Base-by-base conservation (phyloP, 2,113 vertebrate species). In the cat (Felis catus) region DNA sequence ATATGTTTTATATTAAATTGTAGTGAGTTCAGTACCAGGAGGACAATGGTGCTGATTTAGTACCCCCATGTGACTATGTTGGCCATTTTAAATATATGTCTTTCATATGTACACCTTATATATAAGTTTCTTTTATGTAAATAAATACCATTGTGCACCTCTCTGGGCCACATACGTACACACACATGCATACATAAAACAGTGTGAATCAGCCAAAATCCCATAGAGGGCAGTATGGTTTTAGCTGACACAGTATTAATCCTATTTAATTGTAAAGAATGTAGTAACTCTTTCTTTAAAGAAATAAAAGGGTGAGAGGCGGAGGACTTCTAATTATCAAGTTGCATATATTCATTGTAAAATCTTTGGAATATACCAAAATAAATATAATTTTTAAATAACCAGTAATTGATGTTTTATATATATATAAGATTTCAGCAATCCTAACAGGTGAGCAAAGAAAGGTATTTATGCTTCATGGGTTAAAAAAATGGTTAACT, bases 161-260 rank as follows among this genome's bases (percentile, higher is more conserved):
- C 21, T 84, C 66, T 80, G 31, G 10, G 58, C 15, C 27, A 29
- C 27, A 76, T 29, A 18, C 16, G 48, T 16, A 18, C 41, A 18
- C 45, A 29, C 29, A 68, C 31, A n/a, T n/a, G 33, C 33, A 70
- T n/a, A 48, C 5, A 41, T 41, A 21, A 73, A 36, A 29, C 53
- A 31, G 4, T 55, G 94, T 71, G 51, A 23, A 70, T 48, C 74
- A 94, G n/a, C 39, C 68, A 80, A 89, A 74, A 87, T 97, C 95
- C 97, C 53, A 97, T 83, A 98, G 95, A 97, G 97, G 97, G 98
- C 97, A 97, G 93, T 89, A 73, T 94, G 61, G 85, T 39, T 97
- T 92, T 89, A 96, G 51, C 27, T 97, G 65, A 97, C 16, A 91
- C 33, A 15, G 19, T 85, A 80, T 65, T 71, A 92, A 74, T 79